A percentile compares a stretch with the other conserved stretches of the same genome.
phyloP scores from a whole-genome alignment of 2,888 invertebrate species.

The Nomada flava region DNA sequence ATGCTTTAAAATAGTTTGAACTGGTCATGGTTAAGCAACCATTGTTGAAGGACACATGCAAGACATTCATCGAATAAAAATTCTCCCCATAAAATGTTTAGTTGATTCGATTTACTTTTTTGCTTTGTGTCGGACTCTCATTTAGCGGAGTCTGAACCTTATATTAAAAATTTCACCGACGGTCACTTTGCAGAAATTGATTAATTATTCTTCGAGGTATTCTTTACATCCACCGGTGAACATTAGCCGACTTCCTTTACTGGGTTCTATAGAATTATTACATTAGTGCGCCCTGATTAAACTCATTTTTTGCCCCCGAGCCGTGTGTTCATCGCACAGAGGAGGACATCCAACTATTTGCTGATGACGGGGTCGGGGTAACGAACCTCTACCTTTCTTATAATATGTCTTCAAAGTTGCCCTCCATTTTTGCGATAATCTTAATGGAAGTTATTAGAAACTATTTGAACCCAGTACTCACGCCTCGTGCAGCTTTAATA shows the following conservation, averaged over 20 bases:
- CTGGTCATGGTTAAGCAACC: not conserved
- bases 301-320: slow-evolving; percentile 17
- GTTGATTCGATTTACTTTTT: slow-evolving; percentile 1
- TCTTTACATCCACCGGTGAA: slow-evolving; percentile 1
- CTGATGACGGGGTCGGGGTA: slow-evolving; percentile 18
- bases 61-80: slow-evolving; percentile 7
- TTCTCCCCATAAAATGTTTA: not conserved
- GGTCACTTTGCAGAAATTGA: slow-evolving; percentile 16
- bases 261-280: slow-evolving; percentile 21
- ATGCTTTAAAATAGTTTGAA: not conserved
- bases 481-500: not conserved
- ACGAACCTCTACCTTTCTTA: slow-evolving; percentile 38
- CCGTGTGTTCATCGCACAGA: slow-evolving; percentile 5
- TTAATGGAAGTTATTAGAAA: slow-evolving; percentile 13
- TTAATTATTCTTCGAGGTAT: slow-evolving; percentile 20
- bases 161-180: not conserved
- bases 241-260: slow-evolving; percentile 30
- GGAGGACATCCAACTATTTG: slow-evolving; percentile 34
- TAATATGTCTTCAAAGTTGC: not conserved
- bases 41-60: not conserved
- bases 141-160: not conserved
- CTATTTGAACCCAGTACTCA: not conserved
- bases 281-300: slow-evolving; percentile 41
- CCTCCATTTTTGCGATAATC: not conserved
- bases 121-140: not conserved